phyloP scores from a whole-genome alignment of 2,797 vertebrate species.

The Hydrophis major region DNA sequence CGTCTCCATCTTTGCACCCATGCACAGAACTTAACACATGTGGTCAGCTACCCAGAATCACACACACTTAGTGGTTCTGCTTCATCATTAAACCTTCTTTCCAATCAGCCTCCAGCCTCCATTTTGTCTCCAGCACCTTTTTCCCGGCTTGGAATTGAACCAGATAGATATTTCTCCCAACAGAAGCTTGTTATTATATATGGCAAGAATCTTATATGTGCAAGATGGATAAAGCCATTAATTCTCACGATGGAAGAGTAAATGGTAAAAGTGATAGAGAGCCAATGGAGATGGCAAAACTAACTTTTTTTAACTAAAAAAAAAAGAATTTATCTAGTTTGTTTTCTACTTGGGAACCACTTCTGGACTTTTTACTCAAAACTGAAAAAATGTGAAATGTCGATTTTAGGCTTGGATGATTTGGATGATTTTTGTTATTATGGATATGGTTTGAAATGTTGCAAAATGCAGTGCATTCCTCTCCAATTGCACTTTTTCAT shows the following conservation, averaged over 20 bases:
- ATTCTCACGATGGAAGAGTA: not conserved
- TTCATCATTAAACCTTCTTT: too few relatives aligned
- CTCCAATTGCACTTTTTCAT: not conserved
- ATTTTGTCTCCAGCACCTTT: too few relatives aligned
- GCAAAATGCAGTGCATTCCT: not conserved
- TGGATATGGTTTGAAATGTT: not conserved
- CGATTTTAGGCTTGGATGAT: not conserved
- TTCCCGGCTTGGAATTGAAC: too few relatives aligned
- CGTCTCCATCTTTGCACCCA: too few relatives aligned
- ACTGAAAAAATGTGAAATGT: not conserved
- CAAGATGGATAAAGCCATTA: not conserved
- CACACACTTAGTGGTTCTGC: too few relatives aligned
- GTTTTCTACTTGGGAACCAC: not conserved
- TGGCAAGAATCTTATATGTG: not conserved
- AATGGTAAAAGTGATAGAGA: not conserved
- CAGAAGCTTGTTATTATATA: too few relatives aligned
- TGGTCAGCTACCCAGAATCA: too few relatives aligned
- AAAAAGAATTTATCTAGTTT: not conserved
- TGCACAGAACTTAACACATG: too few relatives aligned
- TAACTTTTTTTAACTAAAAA: not conserved
- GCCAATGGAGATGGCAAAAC: not conserved
- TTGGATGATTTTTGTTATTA: not conserved
- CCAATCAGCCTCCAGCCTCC: too few relatives aligned
- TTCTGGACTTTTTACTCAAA: not conserved
- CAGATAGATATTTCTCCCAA: too few relatives aligned